Conservation (phyloP, 2,797 vertebrate genomes). For the Acanthurus tractus region DNA sequence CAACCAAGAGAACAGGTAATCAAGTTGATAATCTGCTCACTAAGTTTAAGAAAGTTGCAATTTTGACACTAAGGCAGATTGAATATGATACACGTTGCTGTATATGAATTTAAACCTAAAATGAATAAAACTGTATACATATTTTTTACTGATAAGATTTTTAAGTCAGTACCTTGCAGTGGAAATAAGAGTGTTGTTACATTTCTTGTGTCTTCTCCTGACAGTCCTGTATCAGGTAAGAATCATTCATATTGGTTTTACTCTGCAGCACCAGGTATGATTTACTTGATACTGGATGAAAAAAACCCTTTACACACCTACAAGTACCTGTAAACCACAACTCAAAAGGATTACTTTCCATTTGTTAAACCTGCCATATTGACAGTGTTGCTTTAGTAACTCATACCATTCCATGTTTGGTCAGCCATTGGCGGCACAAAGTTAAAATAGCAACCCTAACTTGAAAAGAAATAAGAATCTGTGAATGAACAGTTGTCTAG, state of each 20-base stretch:
- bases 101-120: not conserved
- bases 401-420: not conserved
- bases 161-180: not conserved
- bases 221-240: not conserved
- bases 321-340: not conserved
- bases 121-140: too few species aligned
- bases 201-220: not conserved
- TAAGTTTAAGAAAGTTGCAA: not conserved
- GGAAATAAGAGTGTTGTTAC: not conserved
- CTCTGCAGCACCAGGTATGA: not conserved
- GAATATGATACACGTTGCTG: not conserved
- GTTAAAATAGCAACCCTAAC: not conserved
- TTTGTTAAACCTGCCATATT: not conserved
- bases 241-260: not conserved
- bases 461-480: not conserved
- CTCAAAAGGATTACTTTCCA: not conserved
- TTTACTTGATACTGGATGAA: too few species aligned
- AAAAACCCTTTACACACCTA: not conserved
- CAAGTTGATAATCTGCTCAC: not conserved
- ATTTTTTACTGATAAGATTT: not conserved
- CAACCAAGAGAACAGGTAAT: not conserved
- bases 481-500: not conserved
- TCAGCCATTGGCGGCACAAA: not conserved
- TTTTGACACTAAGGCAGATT: not conserved
- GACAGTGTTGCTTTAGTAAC: not conserved